These are phyloP conservation scores for Antennarius striatus DNA, from an alignment of 2,113 vertebrate species.

Conservation along the genomic window DNA sequence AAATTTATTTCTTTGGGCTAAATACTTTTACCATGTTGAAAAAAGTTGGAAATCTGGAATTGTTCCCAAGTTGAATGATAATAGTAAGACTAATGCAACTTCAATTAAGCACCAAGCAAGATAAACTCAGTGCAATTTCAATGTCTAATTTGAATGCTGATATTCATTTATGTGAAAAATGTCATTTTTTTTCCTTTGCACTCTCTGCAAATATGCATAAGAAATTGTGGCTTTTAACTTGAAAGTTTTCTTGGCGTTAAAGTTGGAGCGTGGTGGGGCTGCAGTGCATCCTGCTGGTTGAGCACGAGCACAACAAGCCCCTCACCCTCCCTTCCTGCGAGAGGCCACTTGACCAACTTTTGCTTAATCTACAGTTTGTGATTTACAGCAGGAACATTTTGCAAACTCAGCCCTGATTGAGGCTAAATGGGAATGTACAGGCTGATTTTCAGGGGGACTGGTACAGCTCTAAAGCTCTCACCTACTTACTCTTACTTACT, in stretches of 20 bases:
- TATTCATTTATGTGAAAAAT: constrained; percentile 77
- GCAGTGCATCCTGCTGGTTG: constrained; percentile 73
- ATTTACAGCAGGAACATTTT: constrained; percentile 16
- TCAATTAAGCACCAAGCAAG: constrained; percentile 77
- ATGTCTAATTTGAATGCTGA: constrained; percentile 70
- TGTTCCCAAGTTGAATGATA: constrained; percentile 68
- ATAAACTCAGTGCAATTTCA: constrained; percentile 71
- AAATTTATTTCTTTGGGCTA: constrained; percentile 61
- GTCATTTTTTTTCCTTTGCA: constrained; percentile 66
- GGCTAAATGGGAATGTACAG: constrained; percentile 26
- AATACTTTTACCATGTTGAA: constrained; percentile 47
- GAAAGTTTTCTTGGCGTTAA: constrained; percentile 38
- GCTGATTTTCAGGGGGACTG: constrained; percentile 22
- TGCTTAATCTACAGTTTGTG: constrained; percentile 27
- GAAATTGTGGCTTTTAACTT: constrained; percentile 50
- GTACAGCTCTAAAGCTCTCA: constrained; percentile 7
- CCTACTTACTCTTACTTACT: not conserved
- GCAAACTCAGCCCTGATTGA: constrained; percentile 30
- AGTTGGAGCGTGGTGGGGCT: constrained; percentile 49
- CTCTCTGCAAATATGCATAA: constrained; percentile 66
- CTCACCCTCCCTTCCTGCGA: not conserved
- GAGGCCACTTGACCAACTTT: constrained; percentile 22
- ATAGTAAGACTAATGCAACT: constrained; percentile 74
- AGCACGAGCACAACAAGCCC: constrained; percentile 57
- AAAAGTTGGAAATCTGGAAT: constrained; percentile 65